A percentile compares a stretch with the other conserved stretches of the same genome.
phyloP scores from a whole-genome alignment of 2,113 vertebrate species.

The Anguilla japonica region DNA sequence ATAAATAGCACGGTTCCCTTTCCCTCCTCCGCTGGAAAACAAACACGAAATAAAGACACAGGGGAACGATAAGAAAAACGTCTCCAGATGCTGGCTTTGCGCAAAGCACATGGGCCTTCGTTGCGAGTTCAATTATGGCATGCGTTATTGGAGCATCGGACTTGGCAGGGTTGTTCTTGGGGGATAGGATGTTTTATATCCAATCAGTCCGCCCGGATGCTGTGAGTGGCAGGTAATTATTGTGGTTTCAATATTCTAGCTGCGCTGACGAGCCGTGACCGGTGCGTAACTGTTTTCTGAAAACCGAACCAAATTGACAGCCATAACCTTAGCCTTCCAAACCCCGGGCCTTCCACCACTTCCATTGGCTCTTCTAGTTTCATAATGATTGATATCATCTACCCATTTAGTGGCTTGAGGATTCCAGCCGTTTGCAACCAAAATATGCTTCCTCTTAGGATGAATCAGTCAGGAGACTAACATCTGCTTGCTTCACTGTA shows the following conservation, averaged over 20 bases:
- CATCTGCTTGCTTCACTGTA: not conserved
- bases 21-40: not conserved
- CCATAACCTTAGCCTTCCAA: too few species aligned
- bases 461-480: not conserved
- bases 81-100: not conserved
- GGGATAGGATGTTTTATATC: not conserved
- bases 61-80: not conserved
- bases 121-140: not conserved
- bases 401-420: not conserved
- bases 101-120: too few species aligned
- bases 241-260: not conserved
- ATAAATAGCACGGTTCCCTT: not conserved
- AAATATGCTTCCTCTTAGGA: not conserved
- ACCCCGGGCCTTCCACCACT: not conserved
- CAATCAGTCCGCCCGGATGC: not conserved
- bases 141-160: slow-evolving; percentile 2
- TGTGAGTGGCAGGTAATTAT: slow-evolving; percentile 6
- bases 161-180: not conserved
- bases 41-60: not conserved
- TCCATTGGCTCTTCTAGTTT: not conserved
- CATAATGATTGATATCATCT: not conserved
- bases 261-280: not conserved
- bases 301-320: not conserved
- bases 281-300: not conserved
- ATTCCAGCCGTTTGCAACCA: not conserved